Base-by-base conservation (phyloP, 2,113 vertebrate genomes). In the Microcebus ravelobensis region DNA sequence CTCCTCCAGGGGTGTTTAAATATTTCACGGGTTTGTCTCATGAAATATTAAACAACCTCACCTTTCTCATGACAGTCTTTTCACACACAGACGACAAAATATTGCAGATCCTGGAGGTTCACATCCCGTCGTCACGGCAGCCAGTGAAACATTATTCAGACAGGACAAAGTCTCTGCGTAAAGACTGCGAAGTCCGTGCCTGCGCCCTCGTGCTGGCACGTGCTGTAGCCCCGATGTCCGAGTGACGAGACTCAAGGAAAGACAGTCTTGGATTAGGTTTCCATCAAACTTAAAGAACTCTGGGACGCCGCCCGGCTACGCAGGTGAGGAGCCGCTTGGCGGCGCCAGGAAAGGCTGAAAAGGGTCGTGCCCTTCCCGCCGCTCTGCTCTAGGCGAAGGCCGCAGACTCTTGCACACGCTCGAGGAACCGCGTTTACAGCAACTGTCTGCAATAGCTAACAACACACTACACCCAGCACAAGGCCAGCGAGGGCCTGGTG, bases 251-350 rank as follows among this genome's bases (percentile, higher is more conserved):
- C 5, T 90, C 84, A 70, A 9, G 11, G 50, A 3, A 34, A 76
- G 48, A 67, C 8, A 6, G 3, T 4, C 65, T 82, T 36, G 5
- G 42, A 59, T 23, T 45, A 42, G 31, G 29, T 20, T 39, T 34
- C 68, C 81, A 2, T 34, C 48, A 48, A 14, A 39, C 10, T 29
- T 9, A 11, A 34, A 45, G 65, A 70, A 15, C 27, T 13, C 1
- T 11, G 73, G 67, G 45, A 70, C 21, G 55, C 12, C 39, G 5
- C n/a, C 6, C 2, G 0, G 6, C 11, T 8, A 6, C 9, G 15
- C 70, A 27, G 0, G 2, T 0, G 11, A 87, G 39, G 50, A 48
- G 14, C 27, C n/a, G 2, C 0, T 1, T 0, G 1, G 29, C 1
- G 9, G 42, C 0, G 0, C 1, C 0, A 31, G 42, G 12, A 61